These are phyloP conservation scores for Patella pellucida DNA, from an alignment of 2,888 invertebrate species.

Conservation along the genomic window DNA sequence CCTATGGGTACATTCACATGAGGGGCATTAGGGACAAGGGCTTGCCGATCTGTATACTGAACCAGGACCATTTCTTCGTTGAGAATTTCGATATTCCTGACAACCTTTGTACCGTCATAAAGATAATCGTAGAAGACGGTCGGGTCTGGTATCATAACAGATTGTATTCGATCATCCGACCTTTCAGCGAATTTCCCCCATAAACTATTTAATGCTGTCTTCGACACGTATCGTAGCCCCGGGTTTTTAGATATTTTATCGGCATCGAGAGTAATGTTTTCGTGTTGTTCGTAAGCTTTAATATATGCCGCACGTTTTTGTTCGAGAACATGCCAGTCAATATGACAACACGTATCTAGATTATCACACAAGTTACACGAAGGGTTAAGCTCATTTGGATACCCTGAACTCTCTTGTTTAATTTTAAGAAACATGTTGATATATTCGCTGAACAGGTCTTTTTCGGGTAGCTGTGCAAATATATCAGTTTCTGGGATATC, in stretches of 20 bases:
- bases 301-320: not conserved
- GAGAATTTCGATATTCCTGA: not conserved
- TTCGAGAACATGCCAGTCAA: not conserved
- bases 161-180: no score
- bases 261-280: not conserved
- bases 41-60: not conserved
- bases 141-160: not conserved
- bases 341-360: not conserved
- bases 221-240: not conserved
- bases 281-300: not conserved
- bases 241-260: not conserved
- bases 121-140: not conserved
- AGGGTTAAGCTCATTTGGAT: not conserved
- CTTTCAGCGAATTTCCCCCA: not conserved
- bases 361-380: not conserved
- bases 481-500: not conserved
- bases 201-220: not conserved
- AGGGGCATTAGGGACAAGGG: not conserved
- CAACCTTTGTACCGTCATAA: not conserved
- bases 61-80: not conserved
- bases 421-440: not conserved
- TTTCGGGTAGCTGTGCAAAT: not conserved
- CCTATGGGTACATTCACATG: conserved; percentile 48
- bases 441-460: not conserved
- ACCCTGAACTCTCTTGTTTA: not conserved